These are phyloP conservation scores for Suricata suricatta DNA, from an alignment of 2,113 vertebrate genomes.

Conservation along the genomic window DNA sequence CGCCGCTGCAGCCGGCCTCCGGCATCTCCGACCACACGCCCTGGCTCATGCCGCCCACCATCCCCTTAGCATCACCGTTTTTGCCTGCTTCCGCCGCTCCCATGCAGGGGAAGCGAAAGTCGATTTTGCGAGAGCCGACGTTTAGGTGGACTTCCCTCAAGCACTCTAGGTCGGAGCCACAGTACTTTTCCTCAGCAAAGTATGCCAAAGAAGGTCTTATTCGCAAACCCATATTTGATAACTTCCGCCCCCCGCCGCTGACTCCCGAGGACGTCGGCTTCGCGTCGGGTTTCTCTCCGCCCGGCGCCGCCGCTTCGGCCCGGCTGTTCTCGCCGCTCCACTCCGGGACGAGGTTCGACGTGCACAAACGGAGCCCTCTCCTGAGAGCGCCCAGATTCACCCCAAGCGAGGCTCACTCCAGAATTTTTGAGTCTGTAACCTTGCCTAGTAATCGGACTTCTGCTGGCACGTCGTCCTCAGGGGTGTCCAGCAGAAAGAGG, in stretches of 20 bases:
- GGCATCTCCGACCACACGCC: constrained; percentile 92
- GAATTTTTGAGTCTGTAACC: constrained; percentile 97
- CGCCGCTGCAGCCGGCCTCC: constrained; percentile 86
- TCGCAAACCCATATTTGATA: constrained; percentile 98
- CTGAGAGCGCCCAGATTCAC: constrained; percentile 95
- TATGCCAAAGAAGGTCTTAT: constrained; percentile 99
- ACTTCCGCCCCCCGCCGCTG: constrained; percentile 97
- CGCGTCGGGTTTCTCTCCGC: constrained; percentile 86
- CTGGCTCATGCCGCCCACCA: constrained; percentile 95
- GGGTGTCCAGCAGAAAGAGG: constrained; percentile 86
- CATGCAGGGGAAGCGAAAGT: constrained; percentile 94
- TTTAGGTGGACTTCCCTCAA: constrained; percentile 97
- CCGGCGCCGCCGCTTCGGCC: constrained; percentile 84
- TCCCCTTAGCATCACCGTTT: constrained; percentile 90
- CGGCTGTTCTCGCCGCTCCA: constrained; percentile 92
- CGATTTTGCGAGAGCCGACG: constrained; percentile 95
- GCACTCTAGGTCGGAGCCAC: constrained; percentile 92
- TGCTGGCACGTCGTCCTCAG: constrained; percentile 85
- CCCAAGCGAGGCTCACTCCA: constrained; percentile 97
- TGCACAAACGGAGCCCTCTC: constrained; percentile 94
- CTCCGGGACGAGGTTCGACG: constrained; percentile 91
- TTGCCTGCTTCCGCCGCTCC: constrained; percentile 88
- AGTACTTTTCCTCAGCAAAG: constrained; percentile 98
- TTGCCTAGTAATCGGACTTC: constrained; percentile 88
- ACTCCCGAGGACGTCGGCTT: constrained; percentile 96